A percentile compares a stretch with the other conserved stretches of the same genome.
Conservation (phyloP, 2,888 invertebrate species). For the Ormyrus labotus region DNA sequence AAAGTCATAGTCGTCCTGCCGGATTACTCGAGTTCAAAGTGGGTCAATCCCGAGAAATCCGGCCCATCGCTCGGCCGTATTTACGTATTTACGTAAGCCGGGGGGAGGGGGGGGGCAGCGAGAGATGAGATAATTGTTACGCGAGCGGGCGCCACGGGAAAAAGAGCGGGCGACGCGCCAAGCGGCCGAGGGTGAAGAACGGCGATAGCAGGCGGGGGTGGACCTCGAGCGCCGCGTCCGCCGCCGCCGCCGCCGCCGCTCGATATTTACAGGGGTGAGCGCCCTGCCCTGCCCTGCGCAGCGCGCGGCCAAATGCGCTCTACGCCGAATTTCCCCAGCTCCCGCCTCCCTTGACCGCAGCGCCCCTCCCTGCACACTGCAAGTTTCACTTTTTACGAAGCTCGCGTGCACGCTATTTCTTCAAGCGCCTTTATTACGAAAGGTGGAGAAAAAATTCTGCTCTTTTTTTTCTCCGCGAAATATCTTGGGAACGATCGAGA, state of each 20-base stretch:
- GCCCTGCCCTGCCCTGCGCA: slow-evolving; percentile 61
- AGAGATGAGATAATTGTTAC: slow-evolving; percentile 52
- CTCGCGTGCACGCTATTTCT: not conserved
- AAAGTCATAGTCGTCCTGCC: not conserved
- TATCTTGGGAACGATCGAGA: no score
- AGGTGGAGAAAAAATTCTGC: no score
- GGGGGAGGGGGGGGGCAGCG: not conserved
- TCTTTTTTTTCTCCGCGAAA: no score
- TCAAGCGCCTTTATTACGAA: no score
- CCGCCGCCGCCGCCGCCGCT: slow-evolving; percentile 57
- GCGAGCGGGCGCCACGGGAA: slow-evolving; percentile 12
- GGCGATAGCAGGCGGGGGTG: not conserved
- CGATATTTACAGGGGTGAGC: slow-evolving; percentile 70
- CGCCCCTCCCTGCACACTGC: not conserved
- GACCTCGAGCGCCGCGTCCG: not conserved
- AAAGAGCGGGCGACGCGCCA: not conserved
- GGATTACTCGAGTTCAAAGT: slow-evolving; percentile 13
- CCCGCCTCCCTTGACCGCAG: not conserved
- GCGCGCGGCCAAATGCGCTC: not conserved
- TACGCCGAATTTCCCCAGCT: not conserved
- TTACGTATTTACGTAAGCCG: slow-evolving; percentile 33
- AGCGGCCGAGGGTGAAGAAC: slow-evolving; percentile 20
- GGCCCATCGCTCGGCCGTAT: not conserved
- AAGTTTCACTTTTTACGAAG: not conserved
- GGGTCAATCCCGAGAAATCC: slow-evolving; percentile 40